phyloP scores from a whole-genome alignment of 2,888 invertebrate species.

The Drosophila heteroneura region DNA sequence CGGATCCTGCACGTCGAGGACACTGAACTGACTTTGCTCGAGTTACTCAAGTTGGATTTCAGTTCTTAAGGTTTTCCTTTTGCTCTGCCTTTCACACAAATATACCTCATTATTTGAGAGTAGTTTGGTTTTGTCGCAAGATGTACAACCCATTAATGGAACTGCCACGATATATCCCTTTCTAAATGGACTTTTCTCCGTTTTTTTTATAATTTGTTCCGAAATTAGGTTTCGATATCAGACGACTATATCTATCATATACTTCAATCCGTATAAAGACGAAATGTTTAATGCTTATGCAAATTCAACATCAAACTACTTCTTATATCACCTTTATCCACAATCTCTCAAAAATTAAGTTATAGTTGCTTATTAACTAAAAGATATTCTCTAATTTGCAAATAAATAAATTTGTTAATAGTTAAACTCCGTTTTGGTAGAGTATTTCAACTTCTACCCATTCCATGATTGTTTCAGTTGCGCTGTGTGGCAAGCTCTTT shows the following conservation, averaged over 20 bases:
- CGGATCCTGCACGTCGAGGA: constrained; percentile 49
- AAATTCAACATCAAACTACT: neutral
- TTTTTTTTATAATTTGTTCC: neutral
- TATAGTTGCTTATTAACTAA: neutral
- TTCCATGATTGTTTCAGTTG: neutral
- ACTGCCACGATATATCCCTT: neutral
- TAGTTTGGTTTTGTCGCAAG: neutral
- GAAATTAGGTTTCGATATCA: neutral
- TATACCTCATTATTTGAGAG: neutral
- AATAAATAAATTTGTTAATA: neutral
- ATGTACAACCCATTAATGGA: neutral
- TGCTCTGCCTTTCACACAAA: neutral
- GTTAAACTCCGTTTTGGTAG: neutral
- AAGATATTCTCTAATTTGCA: neutral
- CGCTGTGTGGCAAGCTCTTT: constrained; percentile 50
- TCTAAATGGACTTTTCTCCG: neutral
- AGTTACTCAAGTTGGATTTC: constrained; percentile 29
- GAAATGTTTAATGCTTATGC: neutral
- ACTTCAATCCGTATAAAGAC: too few species aligned
- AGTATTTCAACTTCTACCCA: neutral
- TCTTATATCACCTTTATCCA: neutral
- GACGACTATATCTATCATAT: neutral
- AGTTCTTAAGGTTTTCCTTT: constrained; percentile 21
- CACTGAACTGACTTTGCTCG: constrained; percentile 24
- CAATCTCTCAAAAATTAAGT: neutral